Evolutionary conservation across 2,888 invertebrate genomes (phyloP).

Genomic region (Cyaniris semiargus): DNA sequence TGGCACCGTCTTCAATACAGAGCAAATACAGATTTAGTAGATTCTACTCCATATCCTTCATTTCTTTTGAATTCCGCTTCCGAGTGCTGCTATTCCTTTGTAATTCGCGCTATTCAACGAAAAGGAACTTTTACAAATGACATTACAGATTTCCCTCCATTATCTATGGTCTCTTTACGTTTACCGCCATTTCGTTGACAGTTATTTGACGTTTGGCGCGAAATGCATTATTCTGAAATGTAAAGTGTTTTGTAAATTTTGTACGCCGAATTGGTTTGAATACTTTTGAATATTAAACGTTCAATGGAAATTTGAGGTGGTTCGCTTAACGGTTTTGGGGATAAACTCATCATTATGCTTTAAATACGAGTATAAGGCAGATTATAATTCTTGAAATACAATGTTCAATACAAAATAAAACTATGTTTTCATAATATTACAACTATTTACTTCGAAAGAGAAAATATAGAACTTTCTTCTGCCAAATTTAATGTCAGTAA

Average conservation of each 20-base stretch:
- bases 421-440: background rate
- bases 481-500: background rate
- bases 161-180: conserved; percentile 2
- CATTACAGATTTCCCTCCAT: conserved; percentile 9
- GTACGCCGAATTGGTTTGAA: conserved; percentile 24
- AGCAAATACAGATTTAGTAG: conserved; percentile 10
- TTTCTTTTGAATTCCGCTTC: background rate
- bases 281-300: conserved; percentile 17
- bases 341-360: background rate
- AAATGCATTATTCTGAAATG: conserved; percentile 8
- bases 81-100: conserved; percentile 6
- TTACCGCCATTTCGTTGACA: conserved; percentile 14
- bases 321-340: background rate
- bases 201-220: conserved; percentile 17
- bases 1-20: background rate
- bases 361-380: background rate
- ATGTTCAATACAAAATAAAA: background rate
- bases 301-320: background rate
- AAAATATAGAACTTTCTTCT: background rate
- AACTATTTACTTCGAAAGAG: background rate
- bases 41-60: background rate
- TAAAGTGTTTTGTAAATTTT: conserved; percentile 8
- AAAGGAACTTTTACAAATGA: conserved; percentile 6
- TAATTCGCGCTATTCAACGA: conserved; percentile 6
- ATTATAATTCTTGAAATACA: background rate